Base-by-base conservation (phyloP, 2,888 invertebrate genomes). In the Nomada ferruginata region DNA sequence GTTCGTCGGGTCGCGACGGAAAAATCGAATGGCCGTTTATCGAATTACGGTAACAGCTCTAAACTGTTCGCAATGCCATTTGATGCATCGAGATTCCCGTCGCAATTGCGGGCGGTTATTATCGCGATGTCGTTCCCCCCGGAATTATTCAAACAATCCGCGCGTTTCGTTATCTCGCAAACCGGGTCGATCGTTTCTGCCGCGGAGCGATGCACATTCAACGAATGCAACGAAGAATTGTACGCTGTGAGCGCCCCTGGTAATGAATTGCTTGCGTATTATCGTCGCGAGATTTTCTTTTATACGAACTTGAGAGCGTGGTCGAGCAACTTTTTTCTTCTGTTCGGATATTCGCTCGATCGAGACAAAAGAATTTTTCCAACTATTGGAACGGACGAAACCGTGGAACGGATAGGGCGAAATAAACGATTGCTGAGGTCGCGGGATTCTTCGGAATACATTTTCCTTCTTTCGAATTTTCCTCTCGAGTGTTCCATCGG, bases 341-440 rank as follows among this genome's bases (percentile, higher is more conserved):
- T 87, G 23, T 86, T 85, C 85, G 84, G 85, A 91, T 89, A 89
- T 82, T 79, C 60, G n/a, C 23, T 29, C 18, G 42, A 71, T 73
- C 60, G 23, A 65, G 65, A 64, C 73, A 79, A 86, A 74, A 59
- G 70, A 69, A 76, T 53, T 23, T 69, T 68, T 55, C 52, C 44
- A 57, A 11, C 42, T 5, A 2, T 20, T 18, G 59, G 20, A 63
- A 26, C 59, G 69, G 72, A 72, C 60, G 69, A 74, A 74, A 63
- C 74, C 63, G 75, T 42, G 57, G 64, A 71, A 84, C 83, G 85
- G 82, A 86, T 84, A 76, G 83, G 82, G 86, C 73, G 83, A 85
- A 85, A 79, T 26, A 79, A 69, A 65, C 44, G 73, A 57, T 53
- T 66, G 68, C 70, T 52, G 60, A 82, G 79, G 78, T 79, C 79